phyloP scores from a whole-genome alignment of 2,888 invertebrate species.

The Amorpha juglandis region DNA sequence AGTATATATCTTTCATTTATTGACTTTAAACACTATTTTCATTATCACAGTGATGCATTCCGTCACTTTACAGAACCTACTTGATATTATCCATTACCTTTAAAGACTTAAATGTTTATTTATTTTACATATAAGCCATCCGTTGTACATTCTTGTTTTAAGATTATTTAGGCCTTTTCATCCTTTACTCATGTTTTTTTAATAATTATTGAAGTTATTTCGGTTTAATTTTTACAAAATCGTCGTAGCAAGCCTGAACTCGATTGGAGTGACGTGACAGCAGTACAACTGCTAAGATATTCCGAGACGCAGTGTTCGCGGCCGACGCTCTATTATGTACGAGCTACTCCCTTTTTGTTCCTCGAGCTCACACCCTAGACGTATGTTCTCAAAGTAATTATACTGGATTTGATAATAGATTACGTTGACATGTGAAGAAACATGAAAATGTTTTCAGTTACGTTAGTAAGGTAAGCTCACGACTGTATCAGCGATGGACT shows the following conservation, averaged over 20 bases:
- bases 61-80: too few species aligned
- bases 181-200: conserved; percentile 4
- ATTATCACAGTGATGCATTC: too few species aligned
- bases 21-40: too few species aligned
- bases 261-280: conserved; percentile 56
- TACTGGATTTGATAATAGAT: conserved; percentile 28
- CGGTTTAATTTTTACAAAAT: conserved; percentile 34
- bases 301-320: conserved; percentile 66
- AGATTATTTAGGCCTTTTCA: too few species aligned
- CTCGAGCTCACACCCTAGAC: conserved; percentile 49
- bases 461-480: too few species aligned
- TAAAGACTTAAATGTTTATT: too few species aligned
- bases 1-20: too few species aligned
- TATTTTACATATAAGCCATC: too few species aligned
- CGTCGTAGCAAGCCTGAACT: conserved; percentile 45
- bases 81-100: too few species aligned
- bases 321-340: conserved; percentile 70
- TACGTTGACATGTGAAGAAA: conserved; percentile 17
- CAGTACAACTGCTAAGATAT: conserved; percentile 70
- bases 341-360: conserved; percentile 58
- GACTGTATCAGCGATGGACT: too few species aligned
- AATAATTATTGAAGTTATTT: not conserved
- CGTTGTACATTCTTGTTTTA: too few species aligned
- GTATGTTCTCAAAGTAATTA: conserved; percentile 40
- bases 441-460: not conserved